Base-by-base conservation (phyloP, 2,888 invertebrate species). In the Tineola bisselliella region DNA sequence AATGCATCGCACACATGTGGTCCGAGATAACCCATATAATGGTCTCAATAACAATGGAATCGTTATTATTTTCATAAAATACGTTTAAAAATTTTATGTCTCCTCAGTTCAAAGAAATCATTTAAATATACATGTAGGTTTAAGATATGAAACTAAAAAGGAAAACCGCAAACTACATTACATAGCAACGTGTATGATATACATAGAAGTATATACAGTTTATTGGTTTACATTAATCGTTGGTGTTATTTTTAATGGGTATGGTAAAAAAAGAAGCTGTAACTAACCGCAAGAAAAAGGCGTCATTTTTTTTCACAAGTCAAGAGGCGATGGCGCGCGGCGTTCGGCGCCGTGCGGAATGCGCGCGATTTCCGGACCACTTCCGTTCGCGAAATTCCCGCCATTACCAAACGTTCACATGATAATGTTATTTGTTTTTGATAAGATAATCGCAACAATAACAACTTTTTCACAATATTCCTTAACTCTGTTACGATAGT, bases 351-450 rank as follows among this genome's bases (percentile, higher is more conserved):
- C 69, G 66, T 76, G 75, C 76, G 84, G 87, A 79, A 87, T 87
- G 84, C 76, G 66, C 69, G 81, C 81, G 78, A 87, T 87, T 86
- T 87, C 87, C 87, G 84, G 86, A 84, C 79, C 76, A 77, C 82
- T 78, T 87, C 48, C 48, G 48, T 48, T 48, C 48, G 48, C 48
- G 15, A 48, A 48, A 48, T 17, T 48, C 48, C 48, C 48, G 48
- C 48, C 48, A 48, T 48, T 13, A 15, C 48, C 17, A 10, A 5
- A 48, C 48, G 15, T 15, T 48, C 48, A 10, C 48, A 15, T 48
- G 48, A 48, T 48, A 48, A 48, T 17, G 17, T 17, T 48, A 48
- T 48, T 48, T 48, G 48, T 17, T 48, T 48, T 17, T 48, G 48
- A 48, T 48, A 48, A 48, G 48, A 48, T 48, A 48, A 48, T 48